Percentiles rank a stretch among this genome's conserved stretches.
Conservation (phyloP, 2,888 invertebrate genomes). For the Drosophila limbata region DNA sequence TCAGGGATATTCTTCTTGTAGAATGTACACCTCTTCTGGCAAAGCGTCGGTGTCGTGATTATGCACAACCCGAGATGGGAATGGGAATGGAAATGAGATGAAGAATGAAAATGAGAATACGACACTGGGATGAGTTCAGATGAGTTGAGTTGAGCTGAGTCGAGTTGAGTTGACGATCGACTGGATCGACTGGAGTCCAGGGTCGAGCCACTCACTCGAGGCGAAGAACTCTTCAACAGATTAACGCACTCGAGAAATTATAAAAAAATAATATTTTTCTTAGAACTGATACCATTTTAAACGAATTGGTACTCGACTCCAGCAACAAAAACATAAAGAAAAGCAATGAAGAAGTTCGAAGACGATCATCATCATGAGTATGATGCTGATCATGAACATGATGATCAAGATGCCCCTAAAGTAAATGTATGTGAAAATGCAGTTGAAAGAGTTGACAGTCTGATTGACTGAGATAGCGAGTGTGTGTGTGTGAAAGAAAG, state of each 20-base stretch:
- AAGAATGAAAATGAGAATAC: background rate
- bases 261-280: slow-evolving; percentile 84
- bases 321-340: slow-evolving; percentile 28
- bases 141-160: slow-evolving; percentile 11
- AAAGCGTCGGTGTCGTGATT: slow-evolving; percentile 65
- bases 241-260: slow-evolving; percentile 84
- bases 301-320: slow-evolving; percentile 83
- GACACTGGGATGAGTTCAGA: slow-evolving; percentile 1
- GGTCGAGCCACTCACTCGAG: slow-evolving; percentile 61
- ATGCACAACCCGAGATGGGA: slow-evolving; percentile 58
- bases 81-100: background rate
- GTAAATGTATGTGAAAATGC: slow-evolving; percentile 56
- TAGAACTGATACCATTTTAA: slow-evolving; percentile 85
- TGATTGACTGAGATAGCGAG: slow-evolving; percentile 27
- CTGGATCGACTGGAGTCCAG: slow-evolving; percentile 29
- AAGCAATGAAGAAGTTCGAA: slow-evolving; percentile 67
- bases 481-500: background rate
- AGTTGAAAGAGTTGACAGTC: slow-evolving; percentile 40
- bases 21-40: slow-evolving; percentile 13
- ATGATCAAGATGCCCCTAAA: slow-evolving; percentile 7
- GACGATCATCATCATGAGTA: slow-evolving; percentile 24
- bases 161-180: slow-evolving; percentile 10
- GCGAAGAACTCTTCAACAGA: slow-evolving; percentile 70
- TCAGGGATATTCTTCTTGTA: slow-evolving; percentile 14
- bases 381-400: slow-evolving; percentile 11